These are phyloP conservation scores for Geothlypis trichas DNA, from an alignment of 2,113 vertebrate genomes.

Conservation along the genomic window DNA sequence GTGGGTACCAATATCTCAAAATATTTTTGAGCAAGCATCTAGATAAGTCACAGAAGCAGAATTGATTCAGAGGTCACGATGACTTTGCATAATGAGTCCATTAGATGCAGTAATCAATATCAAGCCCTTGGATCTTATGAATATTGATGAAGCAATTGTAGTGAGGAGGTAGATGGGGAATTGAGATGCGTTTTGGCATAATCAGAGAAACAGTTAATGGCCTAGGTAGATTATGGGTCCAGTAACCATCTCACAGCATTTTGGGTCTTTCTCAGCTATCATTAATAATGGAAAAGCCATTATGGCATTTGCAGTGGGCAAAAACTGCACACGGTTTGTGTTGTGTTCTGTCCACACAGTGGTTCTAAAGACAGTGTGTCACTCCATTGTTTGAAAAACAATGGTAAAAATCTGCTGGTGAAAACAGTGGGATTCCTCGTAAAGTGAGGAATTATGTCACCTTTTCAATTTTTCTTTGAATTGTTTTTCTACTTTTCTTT, in stretches of 20 bases:
- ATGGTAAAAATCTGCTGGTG: neutral
- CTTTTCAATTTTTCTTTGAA: neutral
- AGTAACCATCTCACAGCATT: conserved; percentile 60
- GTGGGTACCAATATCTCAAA: neutral
- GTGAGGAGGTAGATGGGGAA: conserved; percentile 57
- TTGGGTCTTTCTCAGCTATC: conserved; percentile 20
- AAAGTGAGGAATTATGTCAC: neutral
- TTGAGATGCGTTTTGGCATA: conserved; percentile 69
- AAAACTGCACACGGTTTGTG: neutral
- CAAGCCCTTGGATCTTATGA: conserved; percentile 72
- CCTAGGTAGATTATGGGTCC: conserved; percentile 45
- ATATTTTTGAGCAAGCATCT: conserved; percentile 1
- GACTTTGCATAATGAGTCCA: conserved; percentile 72
- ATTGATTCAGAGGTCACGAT: conserved; percentile 58
- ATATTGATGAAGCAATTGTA: conserved; percentile 78
- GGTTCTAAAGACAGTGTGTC: neutral
- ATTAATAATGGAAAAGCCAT: conserved; percentile 24
- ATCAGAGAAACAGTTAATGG: conserved; percentile 71
- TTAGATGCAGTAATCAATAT: conserved; percentile 78
- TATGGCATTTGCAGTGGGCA: neutral
- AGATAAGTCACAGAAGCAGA: neutral
- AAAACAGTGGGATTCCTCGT: neutral
- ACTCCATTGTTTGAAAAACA: neutral
- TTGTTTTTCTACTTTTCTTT: rapidly evolving
- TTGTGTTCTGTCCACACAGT: neutral